Base-by-base conservation (phyloP, 2,888 invertebrate genomes). In the Philhelius pedissequus region DNA sequence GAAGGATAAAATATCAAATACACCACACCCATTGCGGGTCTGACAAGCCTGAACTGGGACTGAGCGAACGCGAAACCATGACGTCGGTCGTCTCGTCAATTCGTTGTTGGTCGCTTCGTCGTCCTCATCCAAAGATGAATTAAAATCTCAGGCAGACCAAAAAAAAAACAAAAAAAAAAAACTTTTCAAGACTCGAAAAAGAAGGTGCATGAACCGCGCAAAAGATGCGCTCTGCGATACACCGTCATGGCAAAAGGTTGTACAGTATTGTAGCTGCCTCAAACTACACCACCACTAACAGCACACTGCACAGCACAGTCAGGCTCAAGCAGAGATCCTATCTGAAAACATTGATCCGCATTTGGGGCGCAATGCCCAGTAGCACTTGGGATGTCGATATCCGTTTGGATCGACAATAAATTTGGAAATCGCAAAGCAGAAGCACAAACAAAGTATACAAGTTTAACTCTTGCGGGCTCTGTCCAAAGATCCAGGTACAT, bases 351-450 rank as follows among this genome's bases (percentile, higher is more conserved):
- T 80, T 80, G 80, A 84, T 84, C 84, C 68, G 84, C 75, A 58
- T 79, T 80, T 76, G 76, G 73, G 81, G 74, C 78, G 86, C 81
- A 87, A 88, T 88, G 88, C 88, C 88, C 88, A 87, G 88, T 88
- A 88, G 88, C 88, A 87, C 86, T 88, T 69, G 84, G 87, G 84
- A 87, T 86, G 88, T 88, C 88, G 88, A 88, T 88, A 88, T 88
- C 87, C 86, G 87, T 88, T 88, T 87, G 87, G 86, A 87, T 87
- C 87, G 87, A 87, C 87, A 87, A 88, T 88, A 88, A 88, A 88
- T 88, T 88, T 88, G 74, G 87, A 87, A 84, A 86, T 82, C 79
- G 82, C 86, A 84, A 76, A 45, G 86, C 87, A 87, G 83, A 75
- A 70, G 84, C 80, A 76, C 79, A 84, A 79, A 80, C 79, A 84